Conservation (phyloP, 2,113 vertebrate species). For the Motacilla tschutschensis region DNA sequence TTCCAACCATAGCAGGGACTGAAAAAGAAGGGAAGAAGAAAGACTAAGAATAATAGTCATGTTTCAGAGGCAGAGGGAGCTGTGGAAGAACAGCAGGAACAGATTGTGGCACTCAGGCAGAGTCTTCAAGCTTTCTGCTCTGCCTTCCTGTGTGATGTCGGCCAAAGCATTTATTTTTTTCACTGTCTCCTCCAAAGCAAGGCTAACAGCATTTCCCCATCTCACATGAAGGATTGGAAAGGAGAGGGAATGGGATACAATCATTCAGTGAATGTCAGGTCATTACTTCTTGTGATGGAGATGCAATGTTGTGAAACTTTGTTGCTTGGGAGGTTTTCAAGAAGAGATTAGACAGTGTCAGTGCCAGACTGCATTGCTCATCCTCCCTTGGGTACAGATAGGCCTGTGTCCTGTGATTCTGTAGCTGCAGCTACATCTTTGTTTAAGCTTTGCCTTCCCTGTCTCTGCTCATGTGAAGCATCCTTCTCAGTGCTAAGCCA, state of each 20-base stretch:
- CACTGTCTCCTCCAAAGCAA: background rate
- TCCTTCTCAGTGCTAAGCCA: background rate
- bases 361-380: background rate
- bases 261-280: constrained; percentile 14
- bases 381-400: background rate
- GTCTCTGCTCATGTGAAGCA: background rate
- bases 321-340: background rate
- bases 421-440: background rate
- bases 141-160: background rate
- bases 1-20: background rate
- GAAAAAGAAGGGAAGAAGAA: background rate
- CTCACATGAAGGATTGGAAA: background rate
- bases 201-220: background rate
- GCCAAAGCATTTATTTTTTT: background rate
- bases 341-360: constrained; percentile 19
- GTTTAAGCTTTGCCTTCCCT: background rate
- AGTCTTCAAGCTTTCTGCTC: background rate
- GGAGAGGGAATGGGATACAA: background rate
- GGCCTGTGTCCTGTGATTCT: background rate
- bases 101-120: background rate
- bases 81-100: background rate
- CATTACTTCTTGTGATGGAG: constrained; percentile 25
- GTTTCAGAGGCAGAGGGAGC: background rate
- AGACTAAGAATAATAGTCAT: background rate
- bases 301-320: background rate